Percentiles rank a stretch among this genome's conserved stretches.
Evolutionary conservation across 2,113 vertebrate genomes (phyloP).

Genomic region (Agelaius phoeniceus): DNA sequence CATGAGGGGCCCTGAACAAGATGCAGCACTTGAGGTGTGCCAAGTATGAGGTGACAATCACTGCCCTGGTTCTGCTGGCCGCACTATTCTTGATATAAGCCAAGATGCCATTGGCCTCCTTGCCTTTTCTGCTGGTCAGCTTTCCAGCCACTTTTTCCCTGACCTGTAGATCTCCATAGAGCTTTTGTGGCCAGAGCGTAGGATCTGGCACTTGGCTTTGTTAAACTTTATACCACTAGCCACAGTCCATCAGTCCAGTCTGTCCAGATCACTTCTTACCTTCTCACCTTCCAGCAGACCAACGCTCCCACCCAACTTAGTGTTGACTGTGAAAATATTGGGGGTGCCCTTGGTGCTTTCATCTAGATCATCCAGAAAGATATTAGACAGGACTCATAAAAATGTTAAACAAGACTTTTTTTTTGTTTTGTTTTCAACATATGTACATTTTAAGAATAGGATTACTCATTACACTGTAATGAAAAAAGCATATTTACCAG

Average conservation of each 20-base stretch:
- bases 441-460: background rate
- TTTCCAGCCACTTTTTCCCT: background rate
- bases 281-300: background rate
- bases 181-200: background rate
- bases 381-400: background rate
- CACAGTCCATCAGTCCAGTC: background rate
- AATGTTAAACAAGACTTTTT: background rate
- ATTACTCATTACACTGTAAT: background rate
- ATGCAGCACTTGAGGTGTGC: background rate
- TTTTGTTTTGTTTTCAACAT: background rate
- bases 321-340: rapidly evolving
- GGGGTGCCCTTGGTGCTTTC: background rate
- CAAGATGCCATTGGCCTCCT: background rate
- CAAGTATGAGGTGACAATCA: background rate
- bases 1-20: background rate
- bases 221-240: background rate
- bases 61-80: background rate
- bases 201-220: background rate
- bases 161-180: no score
- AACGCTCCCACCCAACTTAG: background rate
- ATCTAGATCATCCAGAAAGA: background rate
- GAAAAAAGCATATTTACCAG: background rate
- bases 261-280: no score
- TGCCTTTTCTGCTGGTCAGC: background rate
- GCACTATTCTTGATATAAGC: no score